A percentile compares a stretch with the other conserved stretches of the same genome.
Conservation (phyloP, 2,888 invertebrate species). For the Lasioglossum lativentre region DNA sequence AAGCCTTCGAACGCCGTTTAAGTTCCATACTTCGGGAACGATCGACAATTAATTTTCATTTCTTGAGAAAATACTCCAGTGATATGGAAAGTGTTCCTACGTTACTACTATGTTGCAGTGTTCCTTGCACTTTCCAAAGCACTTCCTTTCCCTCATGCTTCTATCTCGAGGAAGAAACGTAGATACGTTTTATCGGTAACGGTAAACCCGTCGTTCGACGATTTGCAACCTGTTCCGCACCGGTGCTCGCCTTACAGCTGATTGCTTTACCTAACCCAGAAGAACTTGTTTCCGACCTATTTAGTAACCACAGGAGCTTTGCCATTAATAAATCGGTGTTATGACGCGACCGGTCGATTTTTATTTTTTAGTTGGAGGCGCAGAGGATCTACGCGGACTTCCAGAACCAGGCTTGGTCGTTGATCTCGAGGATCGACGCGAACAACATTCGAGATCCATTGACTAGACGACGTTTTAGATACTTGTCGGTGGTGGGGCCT, state of each 20-base stretch:
- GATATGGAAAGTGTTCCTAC: background rate
- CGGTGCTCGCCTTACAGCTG: slow-evolving; percentile 10
- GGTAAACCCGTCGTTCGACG: slow-evolving; percentile 59
- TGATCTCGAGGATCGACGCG: slow-evolving; percentile 90
- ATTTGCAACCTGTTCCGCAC: slow-evolving; percentile 57
- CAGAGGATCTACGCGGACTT: slow-evolving; percentile 93
- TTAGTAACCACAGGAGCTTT: background rate
- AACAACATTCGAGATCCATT: slow-evolving; percentile 89
- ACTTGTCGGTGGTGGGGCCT: slow-evolving; percentile 93
- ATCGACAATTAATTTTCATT: background rate
- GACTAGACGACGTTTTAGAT: slow-evolving; percentile 90
- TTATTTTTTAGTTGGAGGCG: slow-evolving; percentile 89
- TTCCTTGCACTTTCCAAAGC: slow-evolving; percentile 31
- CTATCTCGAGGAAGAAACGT: slow-evolving; percentile 46
- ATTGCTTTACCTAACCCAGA: slow-evolving; percentile 15
- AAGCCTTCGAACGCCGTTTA: too few relatives aligned
- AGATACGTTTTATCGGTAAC: slow-evolving; percentile 71
- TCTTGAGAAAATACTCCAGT: background rate
- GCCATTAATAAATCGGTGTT: background rate
- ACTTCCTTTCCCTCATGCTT: slow-evolving; percentile 25
- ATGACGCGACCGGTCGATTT: background rate
- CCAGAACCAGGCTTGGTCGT: slow-evolving; percentile 92
- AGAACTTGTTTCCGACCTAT: background rate
- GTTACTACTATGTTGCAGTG: background rate
- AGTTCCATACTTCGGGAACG: background rate